Conservation (phyloP, 30 jellyfish, hydroid and myxozoan genomes). For the Aurelia aurita complex sp. Pacific region DNA sequence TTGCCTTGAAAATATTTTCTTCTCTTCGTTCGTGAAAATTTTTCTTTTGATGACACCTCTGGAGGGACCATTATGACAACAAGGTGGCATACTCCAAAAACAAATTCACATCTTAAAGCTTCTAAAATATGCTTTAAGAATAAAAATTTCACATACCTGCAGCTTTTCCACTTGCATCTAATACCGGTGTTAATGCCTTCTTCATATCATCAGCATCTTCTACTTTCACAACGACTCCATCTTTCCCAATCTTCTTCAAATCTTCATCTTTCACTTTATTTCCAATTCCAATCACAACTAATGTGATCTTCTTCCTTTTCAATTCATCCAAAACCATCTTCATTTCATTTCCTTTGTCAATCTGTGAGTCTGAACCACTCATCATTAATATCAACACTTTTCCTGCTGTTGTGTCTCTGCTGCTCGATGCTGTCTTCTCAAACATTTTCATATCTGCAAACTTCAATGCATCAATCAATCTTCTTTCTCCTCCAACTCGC, state of each 20-base stretch:
- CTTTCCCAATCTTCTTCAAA: neutral
- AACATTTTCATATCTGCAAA: conserved; percentile 29
- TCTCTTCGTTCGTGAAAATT: too few species aligned
- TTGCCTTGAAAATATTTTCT: too few species aligned
- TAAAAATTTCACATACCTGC: neutral
- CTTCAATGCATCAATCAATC: conserved; percentile 11
- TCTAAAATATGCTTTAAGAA: too few species aligned
- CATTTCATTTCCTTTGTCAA: neutral
- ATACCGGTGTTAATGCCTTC: neutral
- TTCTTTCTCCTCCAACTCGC: conserved; percentile 62
- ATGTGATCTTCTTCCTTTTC: neutral
- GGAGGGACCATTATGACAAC: too few species aligned
- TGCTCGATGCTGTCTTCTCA: conserved; percentile 1
- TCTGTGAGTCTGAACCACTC: conserved; percentile 18
- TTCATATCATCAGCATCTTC: conserved; percentile 19
- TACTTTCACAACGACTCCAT: neutral
- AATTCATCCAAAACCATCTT: conserved; percentile 19
- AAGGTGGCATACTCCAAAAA: too few species aligned
- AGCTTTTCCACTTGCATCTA: conserved; percentile 8
- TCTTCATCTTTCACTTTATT: conserved; percentile 18
- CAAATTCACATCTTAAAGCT: too few species aligned
- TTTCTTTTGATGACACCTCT: too few species aligned
- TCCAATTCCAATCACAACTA: conserved; percentile 44
- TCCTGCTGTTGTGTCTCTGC: neutral
- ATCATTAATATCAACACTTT: conserved; percentile 48